phyloP scores from a whole-genome alignment of 2,888 invertebrate genomes.

The Seira sanloemensis region DNA sequence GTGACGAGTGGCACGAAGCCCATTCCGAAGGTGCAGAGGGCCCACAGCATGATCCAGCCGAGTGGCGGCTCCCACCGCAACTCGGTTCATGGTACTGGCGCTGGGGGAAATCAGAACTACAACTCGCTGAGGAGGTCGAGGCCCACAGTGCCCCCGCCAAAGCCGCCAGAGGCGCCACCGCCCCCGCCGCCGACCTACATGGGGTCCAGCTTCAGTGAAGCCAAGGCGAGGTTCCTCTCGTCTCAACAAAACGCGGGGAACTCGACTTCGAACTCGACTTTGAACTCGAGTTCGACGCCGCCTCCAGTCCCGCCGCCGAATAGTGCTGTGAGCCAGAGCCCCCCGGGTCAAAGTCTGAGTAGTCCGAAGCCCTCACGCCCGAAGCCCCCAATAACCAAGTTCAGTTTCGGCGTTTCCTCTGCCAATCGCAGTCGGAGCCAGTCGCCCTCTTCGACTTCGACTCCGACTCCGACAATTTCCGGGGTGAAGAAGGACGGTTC shows the following conservation, averaged over 20 bases:
- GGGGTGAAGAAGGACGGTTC: no score
- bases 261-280: no score
- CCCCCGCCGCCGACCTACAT: slow-evolving; percentile 52
- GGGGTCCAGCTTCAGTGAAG: slow-evolving; percentile 44
- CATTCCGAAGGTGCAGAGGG: slow-evolving; percentile 65
- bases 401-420: slow-evolving; percentile 57
- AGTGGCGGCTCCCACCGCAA: slow-evolving; percentile 43
- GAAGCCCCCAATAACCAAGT: slow-evolving; percentile 60
- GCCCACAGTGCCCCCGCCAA: slow-evolving; percentile 70
- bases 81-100: slow-evolving; percentile 51
- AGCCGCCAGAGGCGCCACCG: slow-evolving; percentile 68
- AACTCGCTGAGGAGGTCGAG: slow-evolving; percentile 68
- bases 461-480: not conserved
- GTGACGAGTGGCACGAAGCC: slow-evolving; percentile 39
- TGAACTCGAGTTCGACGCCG: no score
- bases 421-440: slow-evolving; percentile 53
- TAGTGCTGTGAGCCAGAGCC: not conserved
- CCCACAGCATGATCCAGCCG: slow-evolving; percentile 72
- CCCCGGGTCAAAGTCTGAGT: slow-evolving; percentile 19
- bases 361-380: slow-evolving; percentile 46
- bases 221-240: slow-evolving; percentile 42
- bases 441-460: slow-evolving; percentile 24
- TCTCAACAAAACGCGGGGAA: not conserved
- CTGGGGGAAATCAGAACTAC: slow-evolving; percentile 68
- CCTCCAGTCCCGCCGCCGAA: slow-evolving; percentile 63